phyloP scores from a whole-genome alignment of 1,140 invertebrate species.

The Scylla paramamosain region DNA sequence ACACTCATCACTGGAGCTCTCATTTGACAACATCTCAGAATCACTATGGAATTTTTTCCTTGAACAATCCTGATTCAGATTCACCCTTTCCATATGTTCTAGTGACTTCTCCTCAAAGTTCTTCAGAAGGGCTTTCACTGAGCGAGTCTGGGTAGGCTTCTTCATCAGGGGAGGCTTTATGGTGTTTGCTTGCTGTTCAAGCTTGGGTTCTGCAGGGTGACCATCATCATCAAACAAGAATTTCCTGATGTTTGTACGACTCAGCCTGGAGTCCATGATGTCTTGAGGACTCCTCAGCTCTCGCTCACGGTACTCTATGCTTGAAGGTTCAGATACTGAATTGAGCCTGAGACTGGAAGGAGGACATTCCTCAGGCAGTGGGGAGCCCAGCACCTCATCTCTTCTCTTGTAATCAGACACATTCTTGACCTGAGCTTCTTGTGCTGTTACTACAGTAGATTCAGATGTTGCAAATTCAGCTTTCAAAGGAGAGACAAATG shows the following conservation, averaged over 20 bases:
- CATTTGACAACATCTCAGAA: conserved; percentile 82
- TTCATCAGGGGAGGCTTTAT: conserved; percentile 71
- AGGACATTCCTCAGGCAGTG: conserved; percentile 38
- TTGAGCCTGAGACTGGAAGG: conserved; percentile 52
- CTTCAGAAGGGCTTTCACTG: conserved; percentile 82
- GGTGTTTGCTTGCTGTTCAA: conserved; percentile 49
- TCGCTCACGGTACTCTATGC: conserved; percentile 71
- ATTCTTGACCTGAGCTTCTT: conserved; percentile 77
- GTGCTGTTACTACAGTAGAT: conserved; percentile 76
- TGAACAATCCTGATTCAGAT: conserved; percentile 78
- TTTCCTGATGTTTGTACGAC: conserved; percentile 76
- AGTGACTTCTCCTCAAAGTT: conserved; percentile 82
- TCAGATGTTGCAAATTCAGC: conserved; percentile 75
- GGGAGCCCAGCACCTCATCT: conserved; percentile 48
- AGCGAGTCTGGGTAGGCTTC: conserved; percentile 79
- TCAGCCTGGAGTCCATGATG: conserved; percentile 77
- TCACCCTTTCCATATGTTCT: conserved; percentile 79
- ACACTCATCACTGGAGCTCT: conserved; percentile 81
- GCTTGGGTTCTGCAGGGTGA: conserved; percentile 41
- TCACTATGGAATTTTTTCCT: conserved; percentile 82
- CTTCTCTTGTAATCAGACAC: conserved; percentile 72
- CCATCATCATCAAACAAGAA: conserved; percentile 77
- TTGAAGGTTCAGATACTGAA: conserved; percentile 64
- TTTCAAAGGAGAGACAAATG: conserved; percentile 74
- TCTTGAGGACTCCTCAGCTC: conserved; percentile 77